Percentiles rank a stretch among this genome's conserved stretches.
These are phyloP conservation scores for Callyntrura sp. DNA, from an alignment of 2,888 invertebrate species.

Conservation along the genomic window DNA sequence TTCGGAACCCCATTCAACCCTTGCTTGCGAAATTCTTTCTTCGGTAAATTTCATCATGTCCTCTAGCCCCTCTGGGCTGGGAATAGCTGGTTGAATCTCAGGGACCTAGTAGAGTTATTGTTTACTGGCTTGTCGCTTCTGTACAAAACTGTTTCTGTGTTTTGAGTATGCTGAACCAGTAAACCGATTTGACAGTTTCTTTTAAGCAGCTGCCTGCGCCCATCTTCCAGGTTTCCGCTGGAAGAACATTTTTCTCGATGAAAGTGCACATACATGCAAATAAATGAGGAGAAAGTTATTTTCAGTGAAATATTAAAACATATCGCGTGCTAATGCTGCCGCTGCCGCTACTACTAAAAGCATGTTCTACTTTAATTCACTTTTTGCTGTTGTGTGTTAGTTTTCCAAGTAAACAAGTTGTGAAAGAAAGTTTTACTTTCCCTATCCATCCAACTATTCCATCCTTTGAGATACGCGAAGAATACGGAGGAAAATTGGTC, in stretches of 20 bases:
- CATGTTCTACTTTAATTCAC: slow-evolving; percentile 6
- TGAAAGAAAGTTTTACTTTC: slow-evolving; percentile 26
- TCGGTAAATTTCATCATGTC: background rate
- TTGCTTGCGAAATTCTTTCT: background rate
- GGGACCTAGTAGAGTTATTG: background rate
- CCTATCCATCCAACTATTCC: background rate
- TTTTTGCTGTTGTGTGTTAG: background rate
- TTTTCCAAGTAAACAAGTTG: slow-evolving; percentile 35
- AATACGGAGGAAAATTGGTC: background rate
- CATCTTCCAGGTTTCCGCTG: background rate
- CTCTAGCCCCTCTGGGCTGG: background rate
- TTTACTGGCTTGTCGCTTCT: slow-evolving; percentile 31
- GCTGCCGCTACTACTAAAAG: background rate
- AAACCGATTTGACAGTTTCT: background rate
- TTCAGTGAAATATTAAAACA: background rate
- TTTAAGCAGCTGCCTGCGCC: slow-evolving; percentile 1
- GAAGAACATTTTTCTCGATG: background rate
- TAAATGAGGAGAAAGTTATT: background rate
- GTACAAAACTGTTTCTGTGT: background rate
- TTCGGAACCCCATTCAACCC: background rate
- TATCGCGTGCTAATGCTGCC: background rate
- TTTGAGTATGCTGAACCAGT: background rate
- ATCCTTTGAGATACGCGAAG: background rate
- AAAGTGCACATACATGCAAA: background rate
- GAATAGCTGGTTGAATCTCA: background rate